These are phyloP conservation scores for Scaptomyza parva DNA, from an alignment of 2,888 invertebrate species.

Conservation along the genomic window DNA sequence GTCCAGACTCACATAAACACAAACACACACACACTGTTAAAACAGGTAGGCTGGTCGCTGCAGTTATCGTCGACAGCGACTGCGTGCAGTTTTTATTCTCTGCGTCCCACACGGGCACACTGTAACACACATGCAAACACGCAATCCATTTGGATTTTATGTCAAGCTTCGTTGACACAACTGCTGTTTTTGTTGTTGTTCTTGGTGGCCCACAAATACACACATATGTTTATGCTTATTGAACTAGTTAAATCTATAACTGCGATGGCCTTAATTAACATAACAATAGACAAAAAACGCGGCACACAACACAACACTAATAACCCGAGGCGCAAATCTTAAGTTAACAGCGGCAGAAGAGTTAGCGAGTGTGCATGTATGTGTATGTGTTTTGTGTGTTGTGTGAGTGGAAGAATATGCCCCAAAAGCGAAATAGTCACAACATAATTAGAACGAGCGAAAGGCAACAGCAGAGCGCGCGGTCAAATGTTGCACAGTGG, in stretches of 20 bases:
- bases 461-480: constrained; percentile 49
- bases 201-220: constrained; percentile 31
- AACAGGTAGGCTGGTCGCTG: constrained; percentile 27
- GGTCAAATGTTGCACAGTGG: constrained; percentile 66
- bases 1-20: constrained; percentile 16
- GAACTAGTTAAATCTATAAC: constrained; percentile 73
- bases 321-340: constrained; percentile 43
- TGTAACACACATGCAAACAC: constrained; percentile 4
- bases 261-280: constrained; percentile 78
- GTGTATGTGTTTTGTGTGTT: not conserved
- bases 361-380: not conserved
- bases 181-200: constrained; percentile 21
- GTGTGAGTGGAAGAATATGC: constrained; percentile 45
- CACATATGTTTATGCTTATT: constrained; percentile 44
- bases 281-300: constrained; percentile 65
- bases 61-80: constrained; percentile 15
- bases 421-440: constrained; percentile 54
- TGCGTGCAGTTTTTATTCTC: constrained; percentile 51
- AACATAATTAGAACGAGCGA: constrained; percentile 72
- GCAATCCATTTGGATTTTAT: constrained; percentile 37
- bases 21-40: constrained; percentile 12
- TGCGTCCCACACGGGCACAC: constrained; percentile 33
- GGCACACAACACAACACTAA: constrained; percentile 28
- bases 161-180: constrained; percentile 50
- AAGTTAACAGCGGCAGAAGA: constrained; percentile 30